Evolutionary conservation across 2,113 vertebrate genomes (phyloP).

Genomic region (Myrmecobius fasciatus): DNA sequence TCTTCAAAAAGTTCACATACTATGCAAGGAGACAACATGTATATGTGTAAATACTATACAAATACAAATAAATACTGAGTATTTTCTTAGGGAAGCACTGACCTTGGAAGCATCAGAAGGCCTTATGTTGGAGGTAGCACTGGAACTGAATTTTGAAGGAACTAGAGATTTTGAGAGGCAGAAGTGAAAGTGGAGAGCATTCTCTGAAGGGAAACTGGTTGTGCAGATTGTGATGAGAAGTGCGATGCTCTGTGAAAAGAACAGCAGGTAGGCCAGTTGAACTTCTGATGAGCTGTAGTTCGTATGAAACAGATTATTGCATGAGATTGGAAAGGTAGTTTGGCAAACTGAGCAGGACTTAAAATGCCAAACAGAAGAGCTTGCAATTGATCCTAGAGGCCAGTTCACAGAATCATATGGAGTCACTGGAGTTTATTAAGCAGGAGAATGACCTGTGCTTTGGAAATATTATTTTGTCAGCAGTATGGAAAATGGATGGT

Average conservation of each 20-base stretch:
- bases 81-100: not conserved
- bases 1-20: not conserved
- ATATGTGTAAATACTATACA: not conserved
- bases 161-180: not conserved
- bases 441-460: not conserved
- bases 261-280: not conserved
- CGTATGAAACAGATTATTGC: not conserved
- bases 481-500: not conserved
- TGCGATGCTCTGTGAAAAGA: not conserved
- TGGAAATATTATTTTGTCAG: not conserved
- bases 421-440: not conserved
- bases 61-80: not conserved
- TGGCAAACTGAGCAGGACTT: not conserved
- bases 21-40: not conserved
- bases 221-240: not conserved
- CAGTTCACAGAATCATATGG: not conserved
- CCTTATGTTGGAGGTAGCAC: not conserved
- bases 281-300: not conserved
- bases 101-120: not conserved
- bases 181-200: not conserved
- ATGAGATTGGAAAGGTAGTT: not conserved
- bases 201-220: not conserved
- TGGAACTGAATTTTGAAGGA: not conserved
- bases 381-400: not conserved
- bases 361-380: not conserved